phyloP scores from a whole-genome alignment of 2,888 invertebrate genomes.

The Xestia c-nigrum region DNA sequence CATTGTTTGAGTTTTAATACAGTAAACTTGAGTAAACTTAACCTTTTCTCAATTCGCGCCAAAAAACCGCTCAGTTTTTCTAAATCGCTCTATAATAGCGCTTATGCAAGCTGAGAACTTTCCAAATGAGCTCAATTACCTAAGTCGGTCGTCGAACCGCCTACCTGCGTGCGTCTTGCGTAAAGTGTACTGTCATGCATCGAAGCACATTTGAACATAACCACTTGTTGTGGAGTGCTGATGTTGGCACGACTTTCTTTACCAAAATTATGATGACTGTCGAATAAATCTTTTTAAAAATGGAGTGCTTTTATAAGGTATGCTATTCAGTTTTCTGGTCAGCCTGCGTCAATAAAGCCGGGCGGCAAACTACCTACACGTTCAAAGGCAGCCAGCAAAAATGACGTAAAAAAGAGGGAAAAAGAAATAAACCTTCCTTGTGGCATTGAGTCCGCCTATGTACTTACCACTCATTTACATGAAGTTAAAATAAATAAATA shows the following conservation, averaged over 20 bases:
- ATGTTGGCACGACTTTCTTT: slow-evolving; percentile 32
- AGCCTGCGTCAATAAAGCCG: not conserved
- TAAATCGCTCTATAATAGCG: slow-evolving; percentile 3
- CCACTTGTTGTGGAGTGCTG: slow-evolving; percentile 30
- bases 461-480: too few species aligned
- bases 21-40: too few species aligned
- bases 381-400: not conserved
- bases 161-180: slow-evolving; percentile 20
- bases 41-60: not conserved
- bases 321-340: not conserved
- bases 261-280: slow-evolving; percentile 12
- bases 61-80: slow-evolving; percentile 10
- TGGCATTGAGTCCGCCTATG: too few species aligned
- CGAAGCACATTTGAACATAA: slow-evolving; percentile 37
- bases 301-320: not conserved
- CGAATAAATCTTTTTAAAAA: not conserved
- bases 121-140: slow-evolving; percentile 56
- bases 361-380: not conserved
- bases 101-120: slow-evolving; percentile 54
- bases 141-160: slow-evolving; percentile 57
- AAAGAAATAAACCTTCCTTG: not conserved
- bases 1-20: too few species aligned
- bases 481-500: not conserved
- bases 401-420: not conserved
- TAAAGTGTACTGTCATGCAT: slow-evolving; percentile 58